These are phyloP conservation scores for Hemiscyllium ocellatum DNA, from an alignment of 2,113 vertebrate species.

Conservation along the genomic window DNA sequence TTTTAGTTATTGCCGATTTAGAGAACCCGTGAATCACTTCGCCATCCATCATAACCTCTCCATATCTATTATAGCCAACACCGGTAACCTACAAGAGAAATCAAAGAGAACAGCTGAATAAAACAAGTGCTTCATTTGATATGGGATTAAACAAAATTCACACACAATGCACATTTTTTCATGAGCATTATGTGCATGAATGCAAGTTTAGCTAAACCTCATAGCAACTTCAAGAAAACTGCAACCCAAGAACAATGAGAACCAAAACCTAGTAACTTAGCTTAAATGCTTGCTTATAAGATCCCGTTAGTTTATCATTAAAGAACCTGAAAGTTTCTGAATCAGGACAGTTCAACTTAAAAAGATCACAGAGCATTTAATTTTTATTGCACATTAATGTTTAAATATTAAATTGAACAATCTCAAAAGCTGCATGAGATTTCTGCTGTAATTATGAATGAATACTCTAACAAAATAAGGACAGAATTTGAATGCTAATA, in stretches of 20 bases:
- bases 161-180: not conserved
- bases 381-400: not conserved
- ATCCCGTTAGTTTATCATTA: not conserved
- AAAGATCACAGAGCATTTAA: not conserved
- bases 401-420: not conserved
- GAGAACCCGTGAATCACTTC: slow-evolving; percentile 85
- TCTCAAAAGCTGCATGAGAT: not conserved
- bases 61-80: slow-evolving; percentile 86
- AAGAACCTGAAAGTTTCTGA: not conserved
- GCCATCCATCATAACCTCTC: slow-evolving; percentile 79
- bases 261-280: not conserved
- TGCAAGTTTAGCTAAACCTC: not conserved
- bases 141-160: slow-evolving; percentile 18
- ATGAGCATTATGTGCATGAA: not conserved
- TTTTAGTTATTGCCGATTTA: slow-evolving; percentile 73
- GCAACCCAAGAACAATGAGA: not conserved
- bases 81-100: slow-evolving; percentile 75
- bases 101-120: not conserved
- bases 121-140: not conserved
- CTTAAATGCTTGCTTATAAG: not conserved
- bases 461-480: not conserved
- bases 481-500: too few relatives aligned
- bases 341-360: not conserved
- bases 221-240: not conserved
- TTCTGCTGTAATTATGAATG: not conserved